phyloP scores from a whole-genome alignment of 2,888 invertebrate species.

The Mimas tiliae region DNA sequence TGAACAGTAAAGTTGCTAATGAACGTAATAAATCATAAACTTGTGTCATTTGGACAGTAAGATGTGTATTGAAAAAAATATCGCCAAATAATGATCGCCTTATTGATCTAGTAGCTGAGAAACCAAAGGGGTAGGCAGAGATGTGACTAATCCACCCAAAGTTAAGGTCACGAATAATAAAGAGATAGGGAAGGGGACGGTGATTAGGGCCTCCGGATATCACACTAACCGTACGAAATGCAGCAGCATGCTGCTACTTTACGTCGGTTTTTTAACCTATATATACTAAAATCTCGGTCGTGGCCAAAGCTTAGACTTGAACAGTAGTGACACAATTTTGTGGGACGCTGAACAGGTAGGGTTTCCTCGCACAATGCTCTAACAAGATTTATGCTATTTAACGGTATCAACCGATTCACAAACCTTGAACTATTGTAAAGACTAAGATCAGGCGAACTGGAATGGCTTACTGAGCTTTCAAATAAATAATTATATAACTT shows the following conservation, averaged over 20 bases:
- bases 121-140: too few relatives aligned
- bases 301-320: not conserved
- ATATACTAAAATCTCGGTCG: slow-evolving; percentile 20
- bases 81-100: too few relatives aligned
- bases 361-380: slow-evolving; percentile 5
- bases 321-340: slow-evolving; percentile 6
- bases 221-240: too few relatives aligned
- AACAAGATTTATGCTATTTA: slow-evolving; percentile 15
- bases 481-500: too few relatives aligned
- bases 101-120: too few relatives aligned
- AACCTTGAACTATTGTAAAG: slow-evolving; percentile 7
- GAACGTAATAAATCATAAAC: not conserved
- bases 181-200: too few relatives aligned
- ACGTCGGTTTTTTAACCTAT: too few relatives aligned
- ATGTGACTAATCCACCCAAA: too few relatives aligned
- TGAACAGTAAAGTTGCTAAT: not conserved
- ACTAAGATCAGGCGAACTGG: not conserved
- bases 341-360: not conserved
- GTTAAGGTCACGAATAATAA: too few relatives aligned
- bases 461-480: not conserved
- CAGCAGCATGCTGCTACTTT: too few relatives aligned
- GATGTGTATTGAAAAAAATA: too few relatives aligned
- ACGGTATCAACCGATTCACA: not conserved
- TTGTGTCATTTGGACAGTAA: not conserved
- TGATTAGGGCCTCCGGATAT: too few relatives aligned